phyloP scores from a whole-genome alignment of 2,113 vertebrate species.

The Tupaia chinensis region DNA sequence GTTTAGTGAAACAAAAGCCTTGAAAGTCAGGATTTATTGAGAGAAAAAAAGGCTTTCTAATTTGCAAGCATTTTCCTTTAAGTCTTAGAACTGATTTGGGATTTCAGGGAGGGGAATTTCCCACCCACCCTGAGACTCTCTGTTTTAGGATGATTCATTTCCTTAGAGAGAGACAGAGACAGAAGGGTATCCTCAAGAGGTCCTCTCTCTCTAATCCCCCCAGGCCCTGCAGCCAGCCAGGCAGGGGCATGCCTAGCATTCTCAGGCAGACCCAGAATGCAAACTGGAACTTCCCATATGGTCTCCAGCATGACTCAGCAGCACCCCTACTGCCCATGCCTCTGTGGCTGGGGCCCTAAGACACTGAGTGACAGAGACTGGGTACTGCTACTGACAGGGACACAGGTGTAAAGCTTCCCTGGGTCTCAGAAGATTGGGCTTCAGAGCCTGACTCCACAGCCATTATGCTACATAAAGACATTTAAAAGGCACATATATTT shows the following conservation, averaged over 20 bases:
- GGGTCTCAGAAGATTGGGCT: neutral
- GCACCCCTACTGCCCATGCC: too few relatives aligned
- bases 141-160: neutral
- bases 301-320: too few relatives aligned
- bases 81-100: neutral
- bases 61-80: neutral
- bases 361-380: neutral
- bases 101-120: neutral
- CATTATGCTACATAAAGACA: neutral
- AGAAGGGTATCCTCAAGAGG: too few relatives aligned
- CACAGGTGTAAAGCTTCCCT: neutral
- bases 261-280: too few relatives aligned
- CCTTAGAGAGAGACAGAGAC: too few relatives aligned
- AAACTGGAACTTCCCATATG: too few relatives aligned
- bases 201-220: too few relatives aligned
- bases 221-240: too few relatives aligned
- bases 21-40: neutral
- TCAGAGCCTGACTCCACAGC: neutral
- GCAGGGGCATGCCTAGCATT: too few relatives aligned
- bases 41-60: neutral
- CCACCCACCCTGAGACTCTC: neutral
- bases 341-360: too few relatives aligned
- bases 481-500: neutral
- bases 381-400: too few relatives aligned
- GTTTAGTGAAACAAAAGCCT: slow-evolving; percentile 32